Percentiles rank a stretch among this genome's conserved stretches.
Evolutionary conservation across 2,113 vertebrate species (phyloP).

Genomic region (Calcarius ornatus): DNA sequence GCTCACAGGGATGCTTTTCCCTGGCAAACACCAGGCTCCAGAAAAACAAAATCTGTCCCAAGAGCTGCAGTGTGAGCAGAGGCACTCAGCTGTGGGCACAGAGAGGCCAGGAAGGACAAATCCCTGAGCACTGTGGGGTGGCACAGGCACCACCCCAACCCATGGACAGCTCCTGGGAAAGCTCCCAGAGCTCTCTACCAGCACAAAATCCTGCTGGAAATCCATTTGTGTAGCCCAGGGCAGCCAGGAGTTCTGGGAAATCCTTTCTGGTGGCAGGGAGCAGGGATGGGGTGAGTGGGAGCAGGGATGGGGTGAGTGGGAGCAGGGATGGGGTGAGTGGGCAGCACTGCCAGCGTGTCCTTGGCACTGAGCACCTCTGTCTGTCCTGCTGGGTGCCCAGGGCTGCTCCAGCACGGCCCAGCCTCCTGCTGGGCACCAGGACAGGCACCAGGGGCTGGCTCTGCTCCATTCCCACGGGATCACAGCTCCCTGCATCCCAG

Average conservation of each 20-base stretch:
- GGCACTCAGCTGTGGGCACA: not conserved
- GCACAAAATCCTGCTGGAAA: not conserved
- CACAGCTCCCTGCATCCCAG: rapidly evolving
- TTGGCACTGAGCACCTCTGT: rapidly evolving
- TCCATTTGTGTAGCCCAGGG: not conserved
- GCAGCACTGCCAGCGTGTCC: not conserved
- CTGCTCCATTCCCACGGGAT: not conserved
- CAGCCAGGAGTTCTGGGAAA: not conserved
- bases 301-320: too few species aligned
- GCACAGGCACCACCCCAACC: not conserved
- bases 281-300: too few species aligned
- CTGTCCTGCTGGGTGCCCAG: not conserved
- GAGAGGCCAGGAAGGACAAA: not conserved
- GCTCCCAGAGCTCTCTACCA: not conserved
- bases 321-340: not conserved
- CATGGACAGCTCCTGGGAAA: not conserved
- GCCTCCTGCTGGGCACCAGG: not conserved
- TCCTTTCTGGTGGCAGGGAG: too few species aligned
- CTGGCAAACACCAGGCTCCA: not conserved
- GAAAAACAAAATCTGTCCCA: too few species aligned
- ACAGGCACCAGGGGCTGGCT: not conserved
- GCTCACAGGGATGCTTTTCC: not conserved
- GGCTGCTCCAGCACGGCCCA: not conserved
- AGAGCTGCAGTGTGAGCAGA: not conserved
- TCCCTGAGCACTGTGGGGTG: not conserved